Percentiles rank a stretch among this genome's conserved stretches.
These are phyloP conservation scores for Ceraclea dissimilis DNA, from an alignment of 2,888 invertebrate genomes.

Conservation along the genomic window DNA sequence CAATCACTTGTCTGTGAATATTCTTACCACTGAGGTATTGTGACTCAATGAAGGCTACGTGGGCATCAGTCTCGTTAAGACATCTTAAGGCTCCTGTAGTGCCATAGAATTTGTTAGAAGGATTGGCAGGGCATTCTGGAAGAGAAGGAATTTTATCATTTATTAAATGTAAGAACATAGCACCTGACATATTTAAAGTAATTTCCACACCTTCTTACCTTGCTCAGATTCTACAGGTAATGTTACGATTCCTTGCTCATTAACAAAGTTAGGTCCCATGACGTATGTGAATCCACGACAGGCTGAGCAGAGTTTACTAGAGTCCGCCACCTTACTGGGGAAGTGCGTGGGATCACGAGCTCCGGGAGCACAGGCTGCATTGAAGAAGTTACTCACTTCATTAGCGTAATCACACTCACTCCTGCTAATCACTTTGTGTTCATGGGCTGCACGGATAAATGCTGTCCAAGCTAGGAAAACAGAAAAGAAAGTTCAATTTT, in stretches of 20 bases:
- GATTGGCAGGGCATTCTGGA: conserved; percentile 46
- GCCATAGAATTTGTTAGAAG: conserved; percentile 48
- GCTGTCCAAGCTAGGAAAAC: conserved; percentile 49
- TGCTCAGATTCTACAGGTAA: conserved; percentile 24
- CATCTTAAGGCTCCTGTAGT: conserved; percentile 55
- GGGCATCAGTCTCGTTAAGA: conserved; percentile 42
- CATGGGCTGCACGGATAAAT: conserved; percentile 50
- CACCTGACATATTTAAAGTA: too few species aligned
- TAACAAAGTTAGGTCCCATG: conserved; percentile 6
- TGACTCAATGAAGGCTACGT: conserved; percentile 54
- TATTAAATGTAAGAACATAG: too few species aligned
- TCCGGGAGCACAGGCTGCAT: conserved; percentile 55
- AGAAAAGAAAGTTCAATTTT: neutral
- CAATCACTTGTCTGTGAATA: neutral
- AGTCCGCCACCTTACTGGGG: conserved; percentile 29
- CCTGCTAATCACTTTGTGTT: conserved; percentile 38
- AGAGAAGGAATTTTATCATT: too few species aligned
- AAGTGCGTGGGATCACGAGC: conserved; percentile 44
- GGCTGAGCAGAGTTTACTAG: conserved; percentile 31
- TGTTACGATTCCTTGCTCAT: conserved; percentile 23
- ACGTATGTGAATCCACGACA: conserved; percentile 27
- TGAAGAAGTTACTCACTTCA: conserved; percentile 49
- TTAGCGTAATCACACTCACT: conserved; percentile 51
- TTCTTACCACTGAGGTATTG: conserved; percentile 40
- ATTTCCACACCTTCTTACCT: neutral